These are phyloP conservation scores for Diplodus sargus DNA, from an alignment of 2,797 vertebrate species.

Conservation along the genomic window DNA sequence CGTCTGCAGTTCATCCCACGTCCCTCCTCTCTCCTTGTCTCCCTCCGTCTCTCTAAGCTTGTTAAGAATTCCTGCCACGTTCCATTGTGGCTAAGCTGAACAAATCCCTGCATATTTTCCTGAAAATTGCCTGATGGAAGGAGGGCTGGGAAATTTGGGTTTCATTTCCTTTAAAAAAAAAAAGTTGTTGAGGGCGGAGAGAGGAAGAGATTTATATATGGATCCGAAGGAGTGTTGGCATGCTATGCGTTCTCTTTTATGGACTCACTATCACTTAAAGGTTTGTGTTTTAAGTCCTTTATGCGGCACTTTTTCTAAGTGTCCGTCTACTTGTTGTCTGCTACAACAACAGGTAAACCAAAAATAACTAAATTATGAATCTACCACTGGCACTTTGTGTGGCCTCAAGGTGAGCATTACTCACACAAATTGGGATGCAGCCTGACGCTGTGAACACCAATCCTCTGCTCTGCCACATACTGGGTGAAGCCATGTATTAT, in stretches of 20 bases:
- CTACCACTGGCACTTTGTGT: constrained; percentile 8
- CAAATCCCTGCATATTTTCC: constrained; percentile 75
- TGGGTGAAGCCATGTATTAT: constrained; percentile 41
- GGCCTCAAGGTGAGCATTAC: constrained; percentile 14
- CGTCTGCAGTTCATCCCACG: constrained; percentile 5
- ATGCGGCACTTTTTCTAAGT: not conserved
- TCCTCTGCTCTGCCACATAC: constrained; percentile 37
- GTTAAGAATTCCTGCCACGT: constrained; percentile 67
- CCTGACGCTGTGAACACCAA: constrained; percentile 10
- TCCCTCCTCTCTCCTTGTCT: constrained; percentile 8
- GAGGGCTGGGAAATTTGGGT: constrained; percentile 32
- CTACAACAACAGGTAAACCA: not conserved
- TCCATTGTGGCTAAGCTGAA: constrained; percentile 68
- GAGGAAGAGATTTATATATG: constrained; percentile 28
- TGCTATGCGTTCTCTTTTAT: constrained; percentile 26
- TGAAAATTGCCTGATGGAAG: constrained; percentile 60
- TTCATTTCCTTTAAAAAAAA: constrained; percentile 44
- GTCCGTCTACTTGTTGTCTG: constrained; percentile 3
- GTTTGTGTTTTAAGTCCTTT: not conserved
- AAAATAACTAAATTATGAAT: not conserved
- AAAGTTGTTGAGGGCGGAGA: constrained; percentile 37
- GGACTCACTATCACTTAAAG: not conserved
- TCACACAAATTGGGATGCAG: constrained; percentile 27
- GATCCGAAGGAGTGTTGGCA: constrained; percentile 27
- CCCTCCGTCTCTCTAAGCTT: constrained; percentile 52